Conservation (phyloP, 2,797 vertebrate genomes). For the Peromyscus nudipes region DNA sequence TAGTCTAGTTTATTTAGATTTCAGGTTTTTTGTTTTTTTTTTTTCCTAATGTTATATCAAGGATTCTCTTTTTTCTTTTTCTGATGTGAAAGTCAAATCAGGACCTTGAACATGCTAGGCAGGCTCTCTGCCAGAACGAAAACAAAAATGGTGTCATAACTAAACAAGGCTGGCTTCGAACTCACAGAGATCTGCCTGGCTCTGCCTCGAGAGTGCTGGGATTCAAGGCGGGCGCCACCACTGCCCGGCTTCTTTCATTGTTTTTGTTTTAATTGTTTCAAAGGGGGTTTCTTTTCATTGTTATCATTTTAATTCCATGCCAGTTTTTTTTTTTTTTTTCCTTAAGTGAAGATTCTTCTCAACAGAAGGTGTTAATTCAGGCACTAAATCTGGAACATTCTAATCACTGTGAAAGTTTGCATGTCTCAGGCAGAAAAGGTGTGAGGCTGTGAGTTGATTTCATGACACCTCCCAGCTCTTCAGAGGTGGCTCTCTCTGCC, state of each 20-base stretch:
- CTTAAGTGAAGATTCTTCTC: constrained; percentile 1
- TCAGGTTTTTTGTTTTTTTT: too few relatives aligned
- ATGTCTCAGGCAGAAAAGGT: constrained; percentile 50
- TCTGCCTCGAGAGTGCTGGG: too few relatives aligned
- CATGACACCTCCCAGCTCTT: background rate
- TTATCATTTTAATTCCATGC: background rate
- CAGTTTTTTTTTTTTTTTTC: background rate
- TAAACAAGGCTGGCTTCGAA: too few relatives aligned
- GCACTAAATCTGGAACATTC: constrained; percentile 67
- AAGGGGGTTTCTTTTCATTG: background rate
- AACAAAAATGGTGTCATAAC: too few relatives aligned
- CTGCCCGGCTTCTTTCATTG: too few relatives aligned
- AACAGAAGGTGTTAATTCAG: constrained; percentile 68
- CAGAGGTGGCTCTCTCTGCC: background rate
- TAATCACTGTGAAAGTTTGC: constrained; percentile 53
- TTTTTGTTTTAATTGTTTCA: too few relatives aligned
- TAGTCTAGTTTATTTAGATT: background rate
- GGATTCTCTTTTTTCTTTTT: background rate
- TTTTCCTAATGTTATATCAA: background rate
- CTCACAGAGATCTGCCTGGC: too few relatives aligned
- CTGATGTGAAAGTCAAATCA: background rate
- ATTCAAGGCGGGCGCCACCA: too few relatives aligned
- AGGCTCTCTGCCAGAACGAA: background rate
- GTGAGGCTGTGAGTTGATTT: background rate
- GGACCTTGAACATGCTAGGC: too few relatives aligned